Evolutionary conservation across 2,113 vertebrate species (phyloP).

Genomic region (Xiphophorus couchianus): DNA sequence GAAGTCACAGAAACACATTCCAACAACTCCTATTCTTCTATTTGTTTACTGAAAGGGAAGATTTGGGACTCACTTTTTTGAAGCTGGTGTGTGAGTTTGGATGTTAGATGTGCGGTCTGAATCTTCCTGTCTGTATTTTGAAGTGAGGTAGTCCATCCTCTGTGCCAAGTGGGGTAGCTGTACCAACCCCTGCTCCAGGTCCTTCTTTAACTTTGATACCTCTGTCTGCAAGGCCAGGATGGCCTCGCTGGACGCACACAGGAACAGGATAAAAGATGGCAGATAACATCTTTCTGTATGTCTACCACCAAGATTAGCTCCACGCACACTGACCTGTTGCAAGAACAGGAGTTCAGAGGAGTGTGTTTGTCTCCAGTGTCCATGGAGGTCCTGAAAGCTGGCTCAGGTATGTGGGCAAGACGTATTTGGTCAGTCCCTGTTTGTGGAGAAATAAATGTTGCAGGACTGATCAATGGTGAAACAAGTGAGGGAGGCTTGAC

Average conservation of each 20-base stretch:
- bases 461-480: not conserved
- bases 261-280: not conserved
- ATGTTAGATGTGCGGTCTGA: slow-evolving; percentile 47
- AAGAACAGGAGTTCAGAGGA: slow-evolving; percentile 64
- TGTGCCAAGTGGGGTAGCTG: slow-evolving; percentile 72
- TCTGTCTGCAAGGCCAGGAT: slow-evolving; percentile 77
- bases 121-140: slow-evolving; percentile 55
- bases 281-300: not conserved
- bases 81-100: slow-evolving; percentile 25
- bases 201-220: slow-evolving; percentile 75
- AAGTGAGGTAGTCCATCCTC: slow-evolving; percentile 69
- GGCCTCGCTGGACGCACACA: slow-evolving; percentile 65
- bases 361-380: slow-evolving; percentile 20
- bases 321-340: slow-evolving; percentile 69
- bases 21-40: too few relatives aligned
- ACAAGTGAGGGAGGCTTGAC: not conserved
- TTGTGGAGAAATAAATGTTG: not conserved
- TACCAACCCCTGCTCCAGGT: slow-evolving; percentile 73
- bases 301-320: not conserved
- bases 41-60: not conserved
- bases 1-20: too few relatives aligned
- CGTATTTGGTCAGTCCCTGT: slow-evolving; percentile 40
- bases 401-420: slow-evolving; percentile 21
- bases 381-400: slow-evolving; percentile 37
- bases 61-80: slow-evolving; percentile 56